A percentile compares a stretch with the other conserved stretches of the same genome.
Evolutionary conservation across 2,888 invertebrate genomes (phyloP).

Genomic region (Theristus sp.): DNA sequence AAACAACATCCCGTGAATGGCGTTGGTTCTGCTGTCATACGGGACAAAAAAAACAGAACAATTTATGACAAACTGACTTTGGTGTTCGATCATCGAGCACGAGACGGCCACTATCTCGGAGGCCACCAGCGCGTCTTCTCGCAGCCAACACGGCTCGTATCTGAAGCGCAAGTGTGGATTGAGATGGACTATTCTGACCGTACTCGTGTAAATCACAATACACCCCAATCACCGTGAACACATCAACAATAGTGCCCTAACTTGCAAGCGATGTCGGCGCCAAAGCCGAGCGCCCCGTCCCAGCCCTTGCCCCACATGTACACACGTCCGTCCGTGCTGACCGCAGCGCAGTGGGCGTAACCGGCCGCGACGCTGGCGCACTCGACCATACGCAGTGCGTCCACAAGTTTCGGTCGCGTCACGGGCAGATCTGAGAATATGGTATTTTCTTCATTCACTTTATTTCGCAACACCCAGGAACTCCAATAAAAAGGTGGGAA

Average conservation of each 20-base stretch:
- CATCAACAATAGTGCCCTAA: no score
- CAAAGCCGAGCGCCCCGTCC: conserved; percentile 43
- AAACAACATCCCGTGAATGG: no score
- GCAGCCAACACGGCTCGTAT: conserved; percentile 2
- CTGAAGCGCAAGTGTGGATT: no score
- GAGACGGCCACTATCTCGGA: conserved; percentile 13
- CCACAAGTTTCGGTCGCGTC: background rate
- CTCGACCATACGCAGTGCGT: background rate
- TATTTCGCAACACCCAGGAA: no score
- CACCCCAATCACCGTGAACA: no score
- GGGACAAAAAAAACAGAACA: no score
- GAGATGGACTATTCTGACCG: no score
- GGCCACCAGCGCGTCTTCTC: background rate
- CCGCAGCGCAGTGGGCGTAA: conserved; percentile 41
- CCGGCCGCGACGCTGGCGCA: conserved; percentile 2
- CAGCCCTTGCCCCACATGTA: conserved; percentile 49
- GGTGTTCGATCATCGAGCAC: conserved; percentile 22
- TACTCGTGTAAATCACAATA: no score
- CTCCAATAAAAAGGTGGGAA: no score
- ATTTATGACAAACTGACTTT: conserved; percentile 9
- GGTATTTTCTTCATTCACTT: no score
- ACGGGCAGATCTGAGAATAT: conserved; percentile 2
- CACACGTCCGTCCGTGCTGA: conserved; percentile 45
- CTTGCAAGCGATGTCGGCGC: conserved; percentile 16
- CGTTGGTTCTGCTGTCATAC: no score